phyloP scores from a whole-genome alignment of 2,797 vertebrate species.

The Tachyglossus aculeatus region DNA sequence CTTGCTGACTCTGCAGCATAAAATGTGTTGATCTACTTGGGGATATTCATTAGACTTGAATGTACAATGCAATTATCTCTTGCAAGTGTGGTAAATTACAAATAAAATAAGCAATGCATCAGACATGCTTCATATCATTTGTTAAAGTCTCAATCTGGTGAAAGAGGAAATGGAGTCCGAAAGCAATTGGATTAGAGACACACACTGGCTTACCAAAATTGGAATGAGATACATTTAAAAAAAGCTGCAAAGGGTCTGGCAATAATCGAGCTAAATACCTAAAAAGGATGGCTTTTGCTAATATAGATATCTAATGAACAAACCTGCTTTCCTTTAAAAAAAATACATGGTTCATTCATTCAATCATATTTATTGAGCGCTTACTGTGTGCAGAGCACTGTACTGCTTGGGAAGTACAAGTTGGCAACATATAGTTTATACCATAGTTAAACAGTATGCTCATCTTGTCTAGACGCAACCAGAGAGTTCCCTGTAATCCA shows the following conservation, averaged over 20 bases:
- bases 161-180: not conserved
- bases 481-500: constrained; percentile 7
- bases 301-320: not conserved
- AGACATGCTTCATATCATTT: not conserved
- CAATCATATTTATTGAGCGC: too few relatives aligned
- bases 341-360: constrained; percentile 11
- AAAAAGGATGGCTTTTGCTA: not conserved
- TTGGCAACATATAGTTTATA: too few relatives aligned
- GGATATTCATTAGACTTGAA: not conserved
- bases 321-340: constrained; percentile 22
- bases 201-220: too few relatives aligned
- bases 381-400: too few relatives aligned
- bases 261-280: constrained; percentile 8
- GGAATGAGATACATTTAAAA: too few relatives aligned
- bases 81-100: not conserved
- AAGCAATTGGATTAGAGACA: not conserved
- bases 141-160: not conserved
- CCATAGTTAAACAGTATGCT: constrained; percentile 8
- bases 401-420: too few relatives aligned
- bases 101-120: not conserved
- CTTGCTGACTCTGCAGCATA: not conserved
- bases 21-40: not conserved
- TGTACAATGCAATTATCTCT: not conserved
- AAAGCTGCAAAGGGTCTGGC: not conserved
- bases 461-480: not conserved